Conservation (phyloP, 2,888 invertebrate species). For the Amphimallon solstitiale region DNA sequence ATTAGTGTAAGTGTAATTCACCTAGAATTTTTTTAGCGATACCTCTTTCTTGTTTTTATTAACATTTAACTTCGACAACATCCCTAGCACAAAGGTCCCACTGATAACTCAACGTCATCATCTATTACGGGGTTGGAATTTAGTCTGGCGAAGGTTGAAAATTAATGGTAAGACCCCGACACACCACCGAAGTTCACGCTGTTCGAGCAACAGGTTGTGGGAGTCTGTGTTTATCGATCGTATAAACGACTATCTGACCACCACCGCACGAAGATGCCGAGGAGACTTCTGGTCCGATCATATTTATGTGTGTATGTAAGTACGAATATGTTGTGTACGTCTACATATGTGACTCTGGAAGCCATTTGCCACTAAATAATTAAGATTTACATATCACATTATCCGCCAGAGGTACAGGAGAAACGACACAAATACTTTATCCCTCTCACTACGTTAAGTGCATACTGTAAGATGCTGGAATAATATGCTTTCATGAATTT, state of each 20-base stretch:
- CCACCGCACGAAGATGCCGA: slow-evolving; percentile 2
- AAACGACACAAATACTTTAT: not conserved
- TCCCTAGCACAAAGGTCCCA: no score
- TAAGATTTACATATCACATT: not conserved
- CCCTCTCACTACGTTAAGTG: not conserved
- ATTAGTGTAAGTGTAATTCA: no score
- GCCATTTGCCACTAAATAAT: slow-evolving; percentile 32
- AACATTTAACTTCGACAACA: no score
- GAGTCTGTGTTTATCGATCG: slow-evolving; percentile 32
- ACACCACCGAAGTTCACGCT: not conserved
- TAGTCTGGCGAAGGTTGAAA: slow-evolving; percentile 20
- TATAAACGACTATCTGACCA: not conserved
- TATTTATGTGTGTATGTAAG: slow-evolving; percentile 13
- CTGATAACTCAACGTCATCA: slow-evolving; percentile 22
- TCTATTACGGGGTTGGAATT: slow-evolving; percentile 26
- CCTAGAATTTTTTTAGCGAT: no score
- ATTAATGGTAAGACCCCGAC: slow-evolving; percentile 23
- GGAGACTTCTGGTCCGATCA: slow-evolving; percentile 4
- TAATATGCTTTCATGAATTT: slow-evolving; percentile 15
- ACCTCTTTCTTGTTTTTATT: no score
- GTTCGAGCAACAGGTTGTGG: slow-evolving; percentile 35
- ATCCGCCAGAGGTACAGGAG: not conserved
- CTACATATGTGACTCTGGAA: not conserved
- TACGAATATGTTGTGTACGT: not conserved
- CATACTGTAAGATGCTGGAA: not conserved